These are phyloP conservation scores for Phengaris arion DNA, from an alignment of 2,888 invertebrate genomes.

Conservation along the genomic window DNA sequence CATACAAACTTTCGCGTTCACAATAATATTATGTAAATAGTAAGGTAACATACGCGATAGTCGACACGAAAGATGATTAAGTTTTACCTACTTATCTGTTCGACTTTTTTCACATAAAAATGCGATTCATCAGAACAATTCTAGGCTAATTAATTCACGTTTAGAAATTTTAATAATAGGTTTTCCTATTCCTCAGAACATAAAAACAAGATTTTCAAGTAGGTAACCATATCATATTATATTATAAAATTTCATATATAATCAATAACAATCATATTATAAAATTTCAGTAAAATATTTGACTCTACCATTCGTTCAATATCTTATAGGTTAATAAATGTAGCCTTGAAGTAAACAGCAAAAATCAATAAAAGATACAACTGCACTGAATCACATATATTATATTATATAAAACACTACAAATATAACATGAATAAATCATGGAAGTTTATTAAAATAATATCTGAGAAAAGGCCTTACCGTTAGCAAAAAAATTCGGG, in stretches of 20 bases:
- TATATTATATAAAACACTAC: not conserved
- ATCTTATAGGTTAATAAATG: slow-evolving; percentile 11
- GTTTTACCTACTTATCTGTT: not conserved
- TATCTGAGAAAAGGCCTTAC: not conserved
- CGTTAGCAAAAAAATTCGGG: not conserved
- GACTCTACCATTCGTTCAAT: not conserved
- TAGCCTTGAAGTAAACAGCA: slow-evolving; percentile 22
- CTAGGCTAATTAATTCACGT: not conserved
- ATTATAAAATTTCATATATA: not conserved
- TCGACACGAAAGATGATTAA: too few species aligned
- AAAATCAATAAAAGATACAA: slow-evolving; percentile 21
- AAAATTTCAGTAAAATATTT: not conserved
- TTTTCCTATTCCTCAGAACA: too few species aligned
- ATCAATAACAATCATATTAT: too few species aligned
- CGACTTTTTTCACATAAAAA: not conserved
- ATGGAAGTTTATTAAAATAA: not conserved
- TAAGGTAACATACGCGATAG: too few species aligned
- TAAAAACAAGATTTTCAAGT: too few species aligned
- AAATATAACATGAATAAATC: not conserved
- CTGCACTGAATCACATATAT: not conserved
- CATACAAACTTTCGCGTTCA: too few species aligned
- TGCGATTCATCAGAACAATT: not conserved
- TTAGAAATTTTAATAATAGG: not conserved
- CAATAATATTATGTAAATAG: too few species aligned
- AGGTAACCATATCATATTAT: too few species aligned